Conservation (phyloP, 2,797 vertebrate genomes). For the Gymnothorax reevesii region DNA sequence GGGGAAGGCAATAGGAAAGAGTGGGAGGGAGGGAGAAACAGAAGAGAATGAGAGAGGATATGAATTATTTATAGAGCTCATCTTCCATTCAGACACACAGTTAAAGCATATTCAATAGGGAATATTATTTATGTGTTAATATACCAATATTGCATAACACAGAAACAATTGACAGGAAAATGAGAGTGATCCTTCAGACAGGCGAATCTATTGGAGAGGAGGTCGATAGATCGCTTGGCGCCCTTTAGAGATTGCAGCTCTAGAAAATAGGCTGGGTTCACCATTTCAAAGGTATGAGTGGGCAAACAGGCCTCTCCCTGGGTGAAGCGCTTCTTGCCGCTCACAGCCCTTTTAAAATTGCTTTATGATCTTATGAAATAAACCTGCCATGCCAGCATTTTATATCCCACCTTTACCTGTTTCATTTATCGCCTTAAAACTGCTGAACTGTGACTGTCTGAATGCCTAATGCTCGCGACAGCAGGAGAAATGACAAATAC, state of each 20-base stretch:
- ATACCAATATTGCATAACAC: slow-evolving; percentile 35
- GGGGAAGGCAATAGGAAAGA: slow-evolving; percentile 51
- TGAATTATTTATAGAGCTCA: slow-evolving; percentile 62
- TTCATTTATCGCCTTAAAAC: neutral
- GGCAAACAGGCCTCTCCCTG: neutral
- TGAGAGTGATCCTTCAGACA: neutral
- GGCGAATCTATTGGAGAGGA: slow-evolving; percentile 52
- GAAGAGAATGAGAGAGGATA: slow-evolving; percentile 20
- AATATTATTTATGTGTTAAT: slow-evolving; percentile 39
- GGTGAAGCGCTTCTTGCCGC: neutral
- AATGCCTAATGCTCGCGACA: neutral
- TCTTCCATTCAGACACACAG: slow-evolving; percentile 44
- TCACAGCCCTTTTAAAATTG: neutral
- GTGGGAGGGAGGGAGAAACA: slow-evolving; percentile 16
- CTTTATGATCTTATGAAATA: neutral
- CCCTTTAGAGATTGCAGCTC: neutral
- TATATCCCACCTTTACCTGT: neutral
- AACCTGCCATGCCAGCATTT: neutral
- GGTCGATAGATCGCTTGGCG: neutral
- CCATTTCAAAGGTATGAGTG: neutral
- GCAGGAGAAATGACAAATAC: slow-evolving; percentile 4
- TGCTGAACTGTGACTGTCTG: slow-evolving; percentile 12
- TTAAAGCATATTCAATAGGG: slow-evolving; percentile 56
- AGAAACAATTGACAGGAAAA: neutral
- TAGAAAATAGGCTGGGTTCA: neutral